Evolutionary conservation across 2,113 vertebrate species (phyloP).

Genomic region (Cavia aperea): DNA sequence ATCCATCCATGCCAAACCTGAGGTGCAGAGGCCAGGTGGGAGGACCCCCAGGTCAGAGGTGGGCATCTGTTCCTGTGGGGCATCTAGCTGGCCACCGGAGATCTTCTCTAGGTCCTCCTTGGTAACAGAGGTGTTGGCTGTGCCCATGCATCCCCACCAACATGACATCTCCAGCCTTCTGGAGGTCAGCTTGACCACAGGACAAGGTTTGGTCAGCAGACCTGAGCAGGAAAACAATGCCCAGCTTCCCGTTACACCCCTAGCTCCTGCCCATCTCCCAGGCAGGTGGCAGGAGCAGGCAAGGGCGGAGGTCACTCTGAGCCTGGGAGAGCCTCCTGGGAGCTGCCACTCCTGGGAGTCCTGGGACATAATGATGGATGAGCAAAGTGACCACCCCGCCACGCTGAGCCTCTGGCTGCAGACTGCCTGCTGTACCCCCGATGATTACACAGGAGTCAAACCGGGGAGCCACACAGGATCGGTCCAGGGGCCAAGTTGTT

Average conservation of each 20-base stretch:
- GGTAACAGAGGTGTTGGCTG: neutral
- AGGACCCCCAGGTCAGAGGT: neutral
- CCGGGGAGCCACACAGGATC: neutral
- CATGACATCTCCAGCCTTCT: rapidly evolving
- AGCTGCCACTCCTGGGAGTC: rapidly evolving
- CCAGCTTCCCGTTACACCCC: neutral
- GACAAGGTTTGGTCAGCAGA: rapidly evolving
- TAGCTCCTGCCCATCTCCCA: rapidly evolving
- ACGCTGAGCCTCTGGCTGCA: rapidly evolving
- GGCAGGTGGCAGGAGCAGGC: neutral
- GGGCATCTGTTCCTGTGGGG: neutral
- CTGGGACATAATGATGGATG: rapidly evolving
- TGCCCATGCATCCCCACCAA: rapidly evolving
- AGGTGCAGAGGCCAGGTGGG: neutral
- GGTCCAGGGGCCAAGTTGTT: neutral
- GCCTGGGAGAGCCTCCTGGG: neutral
- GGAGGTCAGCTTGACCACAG: neutral
- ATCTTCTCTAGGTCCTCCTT: neutral
- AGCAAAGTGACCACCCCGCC: rapidly evolving
- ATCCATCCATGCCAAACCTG: neutral
- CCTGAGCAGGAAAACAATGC: neutral
- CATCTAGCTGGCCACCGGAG: neutral
- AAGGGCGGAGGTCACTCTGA: neutral
- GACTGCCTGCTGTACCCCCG: neutral
- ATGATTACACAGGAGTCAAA: neutral